phyloP scores from a whole-genome alignment of 2,797 vertebrate genomes.

The Neosilurus hyrtlii region DNA sequence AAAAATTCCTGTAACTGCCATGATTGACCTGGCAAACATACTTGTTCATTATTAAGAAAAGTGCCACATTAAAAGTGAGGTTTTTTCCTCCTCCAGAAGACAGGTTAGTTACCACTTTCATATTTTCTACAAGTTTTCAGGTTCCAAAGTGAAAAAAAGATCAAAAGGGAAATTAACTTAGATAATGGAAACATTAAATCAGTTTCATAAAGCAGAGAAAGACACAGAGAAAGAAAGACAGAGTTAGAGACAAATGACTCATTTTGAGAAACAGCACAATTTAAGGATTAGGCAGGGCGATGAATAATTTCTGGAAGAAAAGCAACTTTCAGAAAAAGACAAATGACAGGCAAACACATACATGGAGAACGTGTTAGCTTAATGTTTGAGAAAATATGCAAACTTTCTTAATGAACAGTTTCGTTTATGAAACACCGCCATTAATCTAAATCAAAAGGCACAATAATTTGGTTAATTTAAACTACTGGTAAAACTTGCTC shows the following conservation, averaged over 20 bases:
- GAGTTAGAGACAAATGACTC: conserved; percentile 65
- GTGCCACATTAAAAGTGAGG: neutral
- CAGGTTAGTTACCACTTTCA: conserved; percentile 66
- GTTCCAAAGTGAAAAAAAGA: conserved; percentile 68
- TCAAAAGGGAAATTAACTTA: conserved; percentile 26
- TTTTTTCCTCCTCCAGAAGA: neutral
- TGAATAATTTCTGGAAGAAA: conserved; percentile 77
- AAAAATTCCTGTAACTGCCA: conserved; percentile 61
- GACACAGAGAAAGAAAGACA: conserved; percentile 30
- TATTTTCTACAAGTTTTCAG: conserved; percentile 81
- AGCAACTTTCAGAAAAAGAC: conserved; percentile 80
- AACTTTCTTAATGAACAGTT: neutral
- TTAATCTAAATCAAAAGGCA: conserved; percentile 4
- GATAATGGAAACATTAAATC: conserved; percentile 29
- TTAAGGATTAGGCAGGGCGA: conserved; percentile 74
- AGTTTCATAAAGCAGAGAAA: conserved; percentile 7
- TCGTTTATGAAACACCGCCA: neutral
- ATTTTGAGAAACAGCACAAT: conserved; percentile 78
- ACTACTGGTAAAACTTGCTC: conserved; percentile 1
- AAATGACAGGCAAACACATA: conserved; percentile 67
- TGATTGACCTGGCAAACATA: conserved; percentile 74
- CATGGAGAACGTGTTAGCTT: conserved; percentile 71
- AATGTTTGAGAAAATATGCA: neutral
- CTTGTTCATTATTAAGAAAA: conserved; percentile 2
- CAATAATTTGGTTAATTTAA: conserved; percentile 39